Evolutionary conservation across 2,113 vertebrate species (phyloP).

Genomic region (Protomyctophum bolini): DNA sequence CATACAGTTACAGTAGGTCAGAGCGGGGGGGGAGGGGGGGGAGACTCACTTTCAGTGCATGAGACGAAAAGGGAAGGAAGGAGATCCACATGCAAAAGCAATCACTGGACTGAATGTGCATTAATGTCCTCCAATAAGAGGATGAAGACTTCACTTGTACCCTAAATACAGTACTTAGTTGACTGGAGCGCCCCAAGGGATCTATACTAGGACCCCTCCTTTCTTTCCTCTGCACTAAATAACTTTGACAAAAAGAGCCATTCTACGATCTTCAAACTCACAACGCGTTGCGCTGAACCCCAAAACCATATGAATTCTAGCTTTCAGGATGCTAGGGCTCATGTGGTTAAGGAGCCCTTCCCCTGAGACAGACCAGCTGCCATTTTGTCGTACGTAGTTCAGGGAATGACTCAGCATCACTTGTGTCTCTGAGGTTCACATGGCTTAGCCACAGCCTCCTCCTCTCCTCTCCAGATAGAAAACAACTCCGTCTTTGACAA

Average conservation of each 20-base stretch:
- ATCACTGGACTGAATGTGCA: conserved; percentile 6
- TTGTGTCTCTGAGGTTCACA: conserved; percentile 41
- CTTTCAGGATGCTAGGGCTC: too few species aligned
- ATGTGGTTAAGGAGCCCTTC: conserved; percentile 36
- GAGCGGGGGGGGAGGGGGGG: too few species aligned
- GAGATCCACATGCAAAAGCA: conserved; percentile 9
- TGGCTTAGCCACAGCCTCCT: conserved; percentile 16
- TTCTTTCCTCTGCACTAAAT: too few species aligned
- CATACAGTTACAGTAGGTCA: too few species aligned
- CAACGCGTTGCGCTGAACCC: too few species aligned
- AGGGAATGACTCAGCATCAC: conserved; percentile 66
- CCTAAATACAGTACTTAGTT: too few species aligned
- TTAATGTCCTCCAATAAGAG: conserved; percentile 33
- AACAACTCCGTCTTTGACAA: conserved; percentile 44
- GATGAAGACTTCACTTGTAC: conserved; percentile 27
- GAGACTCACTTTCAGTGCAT: background rate
- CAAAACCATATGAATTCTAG: too few species aligned
- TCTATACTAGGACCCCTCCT: too few species aligned
- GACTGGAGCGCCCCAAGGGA: too few species aligned
- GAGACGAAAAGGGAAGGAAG: conserved; percentile 8
- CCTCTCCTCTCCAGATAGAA: conserved; percentile 4
- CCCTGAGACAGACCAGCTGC: conserved; percentile 61
- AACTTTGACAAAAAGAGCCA: too few species aligned
- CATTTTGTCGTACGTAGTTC: conserved; percentile 49
- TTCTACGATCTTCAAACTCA: too few species aligned